These are phyloP conservation scores for Sphecodes monilicornis DNA, from an alignment of 2,888 invertebrate species.

Conservation along the genomic window DNA sequence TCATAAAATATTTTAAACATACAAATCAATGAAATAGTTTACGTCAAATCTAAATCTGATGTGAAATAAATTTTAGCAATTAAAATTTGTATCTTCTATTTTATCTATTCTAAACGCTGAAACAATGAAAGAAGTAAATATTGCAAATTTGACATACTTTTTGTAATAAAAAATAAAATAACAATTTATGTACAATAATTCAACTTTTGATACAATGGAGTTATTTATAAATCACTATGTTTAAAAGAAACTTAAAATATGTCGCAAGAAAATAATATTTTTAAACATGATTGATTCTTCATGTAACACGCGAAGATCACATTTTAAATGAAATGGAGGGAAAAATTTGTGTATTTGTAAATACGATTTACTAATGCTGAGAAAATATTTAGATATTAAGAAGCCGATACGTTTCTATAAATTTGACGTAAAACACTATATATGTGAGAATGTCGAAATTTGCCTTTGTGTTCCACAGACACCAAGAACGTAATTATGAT, in stretches of 20 bases:
- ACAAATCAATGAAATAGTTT: not conserved
- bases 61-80: not conserved
- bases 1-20: not conserved
- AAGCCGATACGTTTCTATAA: conserved; percentile 4
- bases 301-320: not conserved
- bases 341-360: conserved; percentile 3
- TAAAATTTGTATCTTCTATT: not conserved
- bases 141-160: not conserved
- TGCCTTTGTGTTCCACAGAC: conserved; percentile 87
- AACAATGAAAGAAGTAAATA: not conserved
- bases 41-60: conserved; percentile 28
- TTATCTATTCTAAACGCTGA: not conserved
- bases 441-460: conserved; percentile 60
- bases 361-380: not conserved
- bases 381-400: not conserved
- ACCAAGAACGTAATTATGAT: conserved; percentile 87
- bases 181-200: not conserved
- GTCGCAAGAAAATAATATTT: not conserved
- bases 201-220: not conserved
- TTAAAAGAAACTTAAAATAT: not conserved
- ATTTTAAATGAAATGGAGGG: conserved; percentile 23
- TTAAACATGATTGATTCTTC: not conserved
- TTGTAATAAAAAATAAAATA: not conserved
- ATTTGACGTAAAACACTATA: conserved; percentile 57
- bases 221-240: not conserved